A percentile compares a stretch with the other conserved stretches of the same genome.
Evolutionary conservation across 2,113 vertebrate species (phyloP).

Genomic region (Caretta caretta): DNA sequence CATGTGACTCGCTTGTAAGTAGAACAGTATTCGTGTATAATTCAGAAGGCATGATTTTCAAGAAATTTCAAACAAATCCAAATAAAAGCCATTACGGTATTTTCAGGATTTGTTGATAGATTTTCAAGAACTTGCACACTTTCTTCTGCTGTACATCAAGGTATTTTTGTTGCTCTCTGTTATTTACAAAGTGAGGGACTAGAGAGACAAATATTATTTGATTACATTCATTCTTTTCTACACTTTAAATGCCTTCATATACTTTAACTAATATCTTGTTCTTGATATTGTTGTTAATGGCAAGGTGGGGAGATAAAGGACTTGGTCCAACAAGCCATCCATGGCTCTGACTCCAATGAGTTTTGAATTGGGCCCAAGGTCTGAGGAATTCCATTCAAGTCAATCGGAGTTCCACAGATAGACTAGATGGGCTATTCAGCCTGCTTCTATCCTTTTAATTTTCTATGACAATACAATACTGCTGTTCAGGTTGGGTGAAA

Average conservation of each 20-base stretch:
- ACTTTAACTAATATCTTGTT: slow-evolving; percentile 2
- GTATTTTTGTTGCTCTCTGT: slow-evolving; percentile 29
- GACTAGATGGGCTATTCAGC: background rate
- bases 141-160: slow-evolving; percentile 43
- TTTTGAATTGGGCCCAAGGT: background rate
- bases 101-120: background rate
- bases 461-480: background rate
- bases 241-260: slow-evolving; percentile 27
- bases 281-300: background rate
- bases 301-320: background rate
- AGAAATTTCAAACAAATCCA: slow-evolving; percentile 18
- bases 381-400: background rate
- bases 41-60: slow-evolving; percentile 36
- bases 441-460: background rate
- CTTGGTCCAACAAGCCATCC: slow-evolving; percentile 20
- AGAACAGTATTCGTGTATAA: background rate
- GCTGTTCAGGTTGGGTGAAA: background rate
- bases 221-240: background rate
- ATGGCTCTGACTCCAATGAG: background rate
- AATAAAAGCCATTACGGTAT: background rate
- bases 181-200: slow-evolving; percentile 8
- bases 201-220: slow-evolving; percentile 19
- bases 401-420: background rate
- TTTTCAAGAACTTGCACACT: slow-evolving; percentile 25
- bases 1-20: background rate